Evolutionary conservation across 2,888 invertebrate genomes (phyloP).

Genomic region (Meliscaeva auricollis): DNA sequence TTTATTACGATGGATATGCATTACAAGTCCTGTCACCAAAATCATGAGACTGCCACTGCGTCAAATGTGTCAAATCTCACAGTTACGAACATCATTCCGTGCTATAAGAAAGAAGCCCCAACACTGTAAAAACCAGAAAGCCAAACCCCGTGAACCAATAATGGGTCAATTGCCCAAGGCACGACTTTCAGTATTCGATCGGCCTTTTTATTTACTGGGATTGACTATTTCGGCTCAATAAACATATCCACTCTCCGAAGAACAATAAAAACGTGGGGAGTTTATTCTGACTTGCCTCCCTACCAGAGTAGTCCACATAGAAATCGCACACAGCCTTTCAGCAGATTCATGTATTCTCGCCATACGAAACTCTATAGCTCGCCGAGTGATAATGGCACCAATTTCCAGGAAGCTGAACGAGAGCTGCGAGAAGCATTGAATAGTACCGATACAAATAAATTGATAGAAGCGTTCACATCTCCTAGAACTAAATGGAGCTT

Average conservation of each 20-base stretch:
- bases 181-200: constrained; percentile 33
- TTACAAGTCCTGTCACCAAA: neutral
- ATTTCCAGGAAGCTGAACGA: too few species aligned
- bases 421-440: constrained; percentile 57
- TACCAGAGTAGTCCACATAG: constrained; percentile 65
- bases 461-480: constrained; percentile 19
- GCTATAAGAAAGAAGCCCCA: neutral
- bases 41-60: constrained; percentile 45
- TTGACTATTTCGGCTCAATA: too few species aligned
- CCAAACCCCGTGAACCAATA: constrained; percentile 1
- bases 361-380: too few species aligned
- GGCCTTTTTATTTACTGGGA: constrained; percentile 50
- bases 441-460: constrained; percentile 5
- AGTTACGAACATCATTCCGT: neutral
- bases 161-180: constrained; percentile 27
- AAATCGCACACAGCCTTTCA: constrained; percentile 57
- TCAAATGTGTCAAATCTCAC: constrained; percentile 12
- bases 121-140: neutral
- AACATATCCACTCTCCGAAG: constrained; percentile 42
- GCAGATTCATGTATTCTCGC: too few species aligned
- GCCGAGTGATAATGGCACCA: too few species aligned
- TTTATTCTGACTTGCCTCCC: constrained; percentile 69
- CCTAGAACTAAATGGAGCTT: constrained; percentile 72
- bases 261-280: constrained; percentile 54
- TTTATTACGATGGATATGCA: constrained; percentile 7